phyloP scores from a whole-genome alignment of 2,113 vertebrate genomes.

The Paratilapia polleni region DNA sequence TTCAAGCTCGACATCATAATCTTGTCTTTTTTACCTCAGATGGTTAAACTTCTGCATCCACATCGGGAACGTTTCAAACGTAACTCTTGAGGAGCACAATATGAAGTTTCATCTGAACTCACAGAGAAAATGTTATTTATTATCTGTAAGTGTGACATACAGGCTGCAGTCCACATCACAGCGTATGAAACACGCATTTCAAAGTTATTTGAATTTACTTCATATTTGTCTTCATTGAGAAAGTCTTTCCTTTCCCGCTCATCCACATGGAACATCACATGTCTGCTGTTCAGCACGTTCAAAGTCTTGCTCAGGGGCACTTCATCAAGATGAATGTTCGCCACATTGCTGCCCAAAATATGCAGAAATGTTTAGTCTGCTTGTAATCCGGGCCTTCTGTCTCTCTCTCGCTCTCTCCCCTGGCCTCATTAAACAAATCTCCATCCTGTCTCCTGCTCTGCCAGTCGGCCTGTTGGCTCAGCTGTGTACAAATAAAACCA shows the following conservation, averaged over 20 bases:
- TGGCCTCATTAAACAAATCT: slow-evolving; percentile 66
- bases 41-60: neutral
- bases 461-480: slow-evolving; percentile 56
- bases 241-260: neutral
- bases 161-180: neutral
- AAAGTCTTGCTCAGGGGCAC: neutral
- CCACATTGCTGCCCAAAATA: slow-evolving; percentile 42
- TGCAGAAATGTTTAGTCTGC: slow-evolving; percentile 67
- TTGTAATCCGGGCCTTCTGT: slow-evolving; percentile 55
- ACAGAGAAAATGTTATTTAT: neutral
- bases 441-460: slow-evolving; percentile 51
- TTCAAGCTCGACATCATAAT: neutral
- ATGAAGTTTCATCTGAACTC: neutral
- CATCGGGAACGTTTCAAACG: no score
- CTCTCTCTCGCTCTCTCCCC: neutral
- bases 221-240: neutral
- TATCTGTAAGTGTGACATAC: neutral
- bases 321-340: slow-evolving; percentile 24
- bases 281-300: neutral
- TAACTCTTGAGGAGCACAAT: no score
- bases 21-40: neutral
- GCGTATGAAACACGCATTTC: neutral
- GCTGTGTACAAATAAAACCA: slow-evolving; percentile 60
- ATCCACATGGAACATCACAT: neutral
- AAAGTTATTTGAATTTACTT: neutral